Base-by-base conservation (phyloP, 2,797 vertebrate species). In the Bradypodion ventrale region DNA sequence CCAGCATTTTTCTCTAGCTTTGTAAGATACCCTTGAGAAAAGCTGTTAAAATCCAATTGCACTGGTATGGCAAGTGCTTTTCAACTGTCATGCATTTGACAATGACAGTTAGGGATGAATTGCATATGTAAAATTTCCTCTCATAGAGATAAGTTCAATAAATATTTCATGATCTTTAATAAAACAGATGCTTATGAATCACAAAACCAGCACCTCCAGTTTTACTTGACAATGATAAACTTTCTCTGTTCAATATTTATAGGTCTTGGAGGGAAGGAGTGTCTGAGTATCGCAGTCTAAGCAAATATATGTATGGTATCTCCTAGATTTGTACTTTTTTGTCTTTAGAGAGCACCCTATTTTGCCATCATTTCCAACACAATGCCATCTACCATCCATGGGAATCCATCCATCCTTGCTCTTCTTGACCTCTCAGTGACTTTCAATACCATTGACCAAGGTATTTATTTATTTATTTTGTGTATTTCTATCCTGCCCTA, bases 141-240 rank as follows among this genome's bases (percentile, higher is more conserved):
- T 87, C 68, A 13, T 76, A 60, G 75, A 82, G 66, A 85, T 78
- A 87, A 78, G 40, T 56, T 74, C 65, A 66, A 74, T 84, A 68
- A 89, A 83, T 87, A 90, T 85, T 89, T 87, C 80, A 83, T 87
- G 27, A 25, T 75, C 76, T 79, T 87, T 74, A 79, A 87, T 75
- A 80, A 83, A 87, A 69, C 81, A 83, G 81, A 49, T 73, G 65
- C 75, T 87, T 80, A 52, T 9, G 40, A 80, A 83, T 60, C 72
- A 37, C 70, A 83, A 74, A 74, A 75, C 40, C 69, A 87, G 59
- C 46, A 78, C 76, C 27, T 68, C 60, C 60, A 42, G 81, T 70
- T 83, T 83, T 80, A n/a, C 19, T 60, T 79, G 69, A 80, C 63
- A 70, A 40, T 49, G 32, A 21, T 80, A 76, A 83, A 80, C 21